Evolutionary conservation across 2,888 invertebrate genomes (phyloP).

Genomic region (Eremobia ochroleuca): DNA sequence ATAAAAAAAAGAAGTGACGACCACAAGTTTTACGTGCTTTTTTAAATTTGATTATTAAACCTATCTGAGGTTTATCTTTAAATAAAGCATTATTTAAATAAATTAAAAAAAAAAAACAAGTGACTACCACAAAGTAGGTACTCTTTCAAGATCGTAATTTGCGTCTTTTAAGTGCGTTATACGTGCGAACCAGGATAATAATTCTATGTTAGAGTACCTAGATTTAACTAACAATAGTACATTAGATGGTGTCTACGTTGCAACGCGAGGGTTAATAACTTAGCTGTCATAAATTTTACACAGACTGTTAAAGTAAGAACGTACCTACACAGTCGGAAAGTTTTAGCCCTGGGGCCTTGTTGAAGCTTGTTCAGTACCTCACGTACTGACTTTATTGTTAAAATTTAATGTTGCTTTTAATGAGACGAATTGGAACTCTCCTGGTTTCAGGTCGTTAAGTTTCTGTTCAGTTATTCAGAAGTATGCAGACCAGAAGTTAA

Average conservation of each 20-base stretch:
- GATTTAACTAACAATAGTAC: constrained; percentile 24
- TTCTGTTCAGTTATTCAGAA: constrained; percentile 24
- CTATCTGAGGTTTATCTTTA: not conserved
- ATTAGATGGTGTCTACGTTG: not conserved
- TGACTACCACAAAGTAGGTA: too few relatives aligned
- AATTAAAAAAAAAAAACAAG: not conserved
- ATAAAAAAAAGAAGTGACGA: not conserved
- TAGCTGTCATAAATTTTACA: constrained; percentile 57
- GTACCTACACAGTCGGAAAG: constrained; percentile 34
- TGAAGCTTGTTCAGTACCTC: constrained; percentile 30
- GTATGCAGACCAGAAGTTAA: not conserved
- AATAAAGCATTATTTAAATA: not conserved
- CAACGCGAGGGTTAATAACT: constrained; percentile 46
- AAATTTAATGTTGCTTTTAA: constrained; percentile 49
- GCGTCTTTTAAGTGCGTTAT: not conserved
- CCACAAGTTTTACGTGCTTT: not conserved
- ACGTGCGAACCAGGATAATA: not conserved
- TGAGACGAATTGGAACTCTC: constrained; percentile 42
- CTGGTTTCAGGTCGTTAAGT: constrained; percentile 16
- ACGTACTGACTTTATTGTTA: constrained; percentile 31
- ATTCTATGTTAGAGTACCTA: not conserved
- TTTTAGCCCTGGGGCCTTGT: constrained; percentile 48
- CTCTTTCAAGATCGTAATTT: not conserved
- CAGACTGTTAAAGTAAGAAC: constrained; percentile 41
- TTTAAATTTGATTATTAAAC: not conserved